Conservation (phyloP, 2,113 vertebrate species). For the Tychaedon coryphoeus region DNA sequence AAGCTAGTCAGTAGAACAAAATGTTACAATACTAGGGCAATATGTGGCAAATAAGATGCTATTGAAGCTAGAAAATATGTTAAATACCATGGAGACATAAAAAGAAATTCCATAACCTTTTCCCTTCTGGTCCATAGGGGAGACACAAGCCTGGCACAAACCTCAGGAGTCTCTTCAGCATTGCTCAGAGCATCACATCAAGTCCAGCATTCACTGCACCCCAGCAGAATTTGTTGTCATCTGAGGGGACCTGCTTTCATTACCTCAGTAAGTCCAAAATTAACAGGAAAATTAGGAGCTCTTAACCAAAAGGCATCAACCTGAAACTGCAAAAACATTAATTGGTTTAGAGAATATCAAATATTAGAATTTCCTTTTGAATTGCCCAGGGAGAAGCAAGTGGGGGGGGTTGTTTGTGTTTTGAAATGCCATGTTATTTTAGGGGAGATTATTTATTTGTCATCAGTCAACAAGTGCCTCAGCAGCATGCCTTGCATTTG, state of each 20-base stretch:
- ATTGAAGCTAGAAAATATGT: background rate
- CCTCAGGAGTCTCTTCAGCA: background rate
- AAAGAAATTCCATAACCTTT: background rate
- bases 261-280: background rate
- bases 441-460: background rate
- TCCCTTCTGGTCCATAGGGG: background rate
- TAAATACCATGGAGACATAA: background rate
- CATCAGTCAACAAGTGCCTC: background rate
- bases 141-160: background rate
- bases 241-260: background rate
- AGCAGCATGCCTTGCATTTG: background rate
- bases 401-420: background rate
- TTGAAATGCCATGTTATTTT: background rate
- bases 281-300: background rate
- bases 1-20: background rate
- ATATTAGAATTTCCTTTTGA: background rate
- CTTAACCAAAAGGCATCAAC: background rate
- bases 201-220: fast-evolving
- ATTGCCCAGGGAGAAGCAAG: background rate
- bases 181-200: background rate
- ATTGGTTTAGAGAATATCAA: background rate
- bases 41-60: background rate
- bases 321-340: background rate
- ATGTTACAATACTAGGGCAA: background rate
- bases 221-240: background rate